These are phyloP conservation scores for Cathartes aura DNA, from an alignment of 2,113 vertebrate species.

Conservation along the genomic window DNA sequence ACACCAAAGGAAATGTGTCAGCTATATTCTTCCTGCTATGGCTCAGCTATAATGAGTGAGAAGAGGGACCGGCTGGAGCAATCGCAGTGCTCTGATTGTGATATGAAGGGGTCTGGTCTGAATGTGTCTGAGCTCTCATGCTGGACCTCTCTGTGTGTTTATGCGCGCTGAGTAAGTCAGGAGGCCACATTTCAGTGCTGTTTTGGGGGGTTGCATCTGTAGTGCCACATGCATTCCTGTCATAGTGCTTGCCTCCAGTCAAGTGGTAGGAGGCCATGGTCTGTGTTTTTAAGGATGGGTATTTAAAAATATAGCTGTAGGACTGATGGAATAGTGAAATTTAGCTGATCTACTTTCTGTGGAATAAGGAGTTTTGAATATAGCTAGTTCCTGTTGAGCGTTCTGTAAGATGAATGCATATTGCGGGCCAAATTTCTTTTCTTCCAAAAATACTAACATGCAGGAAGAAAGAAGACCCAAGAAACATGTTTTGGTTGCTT, in stretches of 20 bases:
- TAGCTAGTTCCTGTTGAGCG: background rate
- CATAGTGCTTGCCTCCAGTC: background rate
- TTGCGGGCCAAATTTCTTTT: background rate
- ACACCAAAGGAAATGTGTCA: background rate
- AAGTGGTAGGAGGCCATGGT: background rate
- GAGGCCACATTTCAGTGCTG: background rate
- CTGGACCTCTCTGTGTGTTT: background rate
- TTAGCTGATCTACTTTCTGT: background rate
- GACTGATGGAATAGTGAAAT: background rate
- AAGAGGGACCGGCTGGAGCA: background rate
- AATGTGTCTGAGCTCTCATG: background rate
- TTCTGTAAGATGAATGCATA: background rate
- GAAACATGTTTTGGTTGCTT: background rate
- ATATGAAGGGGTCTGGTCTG: background rate
- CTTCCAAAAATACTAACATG: background rate
- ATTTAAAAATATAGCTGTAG: background rate
- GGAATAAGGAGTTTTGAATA: background rate
- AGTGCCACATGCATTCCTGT: accelerated
- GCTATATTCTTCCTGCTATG: background rate
- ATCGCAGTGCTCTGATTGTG: background rate
- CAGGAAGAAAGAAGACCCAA: background rate
- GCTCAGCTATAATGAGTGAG: background rate
- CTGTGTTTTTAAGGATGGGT: background rate
- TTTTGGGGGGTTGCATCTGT: background rate
- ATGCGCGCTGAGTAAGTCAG: background rate